Percentiles rank a stretch among this genome's conserved stretches.
Conservation (phyloP, 2,888 invertebrate genomes). For the Gari tellinella region DNA sequence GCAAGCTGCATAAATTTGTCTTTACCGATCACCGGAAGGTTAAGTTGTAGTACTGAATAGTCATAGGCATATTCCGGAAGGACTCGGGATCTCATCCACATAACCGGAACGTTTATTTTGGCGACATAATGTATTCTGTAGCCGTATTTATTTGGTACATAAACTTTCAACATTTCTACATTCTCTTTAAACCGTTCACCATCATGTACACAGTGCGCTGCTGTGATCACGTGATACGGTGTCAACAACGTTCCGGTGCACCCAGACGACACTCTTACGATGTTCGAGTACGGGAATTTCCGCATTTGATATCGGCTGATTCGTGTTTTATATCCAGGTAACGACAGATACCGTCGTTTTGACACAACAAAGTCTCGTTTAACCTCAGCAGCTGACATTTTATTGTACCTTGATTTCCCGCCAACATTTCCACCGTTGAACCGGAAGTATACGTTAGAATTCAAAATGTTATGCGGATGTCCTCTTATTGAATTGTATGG, state of each 20-base stretch:
- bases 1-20: conserved; percentile 73
- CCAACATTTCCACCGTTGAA: too few relatives aligned
- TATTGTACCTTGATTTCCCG: too few relatives aligned
- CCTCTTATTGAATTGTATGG: too few relatives aligned
- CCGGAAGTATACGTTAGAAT: too few relatives aligned
- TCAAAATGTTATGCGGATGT: too few relatives aligned
- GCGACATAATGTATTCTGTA: conserved; percentile 73
- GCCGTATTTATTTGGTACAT: conserved; percentile 73
- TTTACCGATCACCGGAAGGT: conserved; percentile 70
- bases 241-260: conserved; percentile 81
- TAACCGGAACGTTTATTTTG: conserved; percentile 73
- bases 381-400: too few relatives aligned
- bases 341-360: too few relatives aligned
- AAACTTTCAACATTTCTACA: conserved; percentile 75
- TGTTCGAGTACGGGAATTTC: conserved; percentile 77
- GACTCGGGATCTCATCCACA: conserved; percentile 65
- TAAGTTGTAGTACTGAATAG: conserved; percentile 76
- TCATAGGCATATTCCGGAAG: conserved; percentile 67
- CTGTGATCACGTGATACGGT: conserved; percentile 77
- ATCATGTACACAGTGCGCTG: conserved; percentile 81
- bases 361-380: too few relatives aligned
- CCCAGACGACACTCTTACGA: conserved; percentile 78
- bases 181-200: conserved; percentile 71
- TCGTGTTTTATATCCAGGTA: too few relatives aligned
- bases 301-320: conserved; percentile 55